phyloP scores from a whole-genome alignment of 1,140 invertebrate genomes.

The Plodia interpunctella region DNA sequence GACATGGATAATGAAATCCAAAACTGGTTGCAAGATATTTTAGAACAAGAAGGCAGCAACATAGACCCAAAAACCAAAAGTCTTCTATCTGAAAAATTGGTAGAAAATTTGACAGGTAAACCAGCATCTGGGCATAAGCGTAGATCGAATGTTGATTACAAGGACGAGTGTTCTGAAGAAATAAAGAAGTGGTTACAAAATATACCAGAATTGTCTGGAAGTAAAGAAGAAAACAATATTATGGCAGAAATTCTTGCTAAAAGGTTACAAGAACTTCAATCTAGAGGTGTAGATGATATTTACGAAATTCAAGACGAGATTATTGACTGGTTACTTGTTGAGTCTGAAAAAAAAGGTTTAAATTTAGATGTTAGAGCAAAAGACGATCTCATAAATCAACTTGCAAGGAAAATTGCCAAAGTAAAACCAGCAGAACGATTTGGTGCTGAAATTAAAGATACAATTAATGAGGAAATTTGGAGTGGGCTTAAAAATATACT shows the following conservation, averaged over 20 bases:
- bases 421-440: background rate
- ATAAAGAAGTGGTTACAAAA: slow-evolving; percentile 15
- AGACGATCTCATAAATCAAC: background rate
- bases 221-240: slow-evolving; percentile 1
- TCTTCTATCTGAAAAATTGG: slow-evolving; percentile 1
- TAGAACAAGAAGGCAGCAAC: background rate
- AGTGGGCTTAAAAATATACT: no score
- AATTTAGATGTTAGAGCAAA: background rate
- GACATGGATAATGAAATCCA: slow-evolving; percentile 24
- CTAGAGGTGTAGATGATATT: background rate
- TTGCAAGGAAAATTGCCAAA: background rate
- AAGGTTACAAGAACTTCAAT: background rate
- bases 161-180: background rate
- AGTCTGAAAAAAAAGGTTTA: slow-evolving; percentile 3
- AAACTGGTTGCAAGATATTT: slow-evolving; percentile 28
- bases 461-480: no score
- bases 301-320: slow-evolving; percentile 13
- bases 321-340: slow-evolving; percentile 7
- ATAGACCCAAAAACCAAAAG: background rate
- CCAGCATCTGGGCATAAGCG: background rate
- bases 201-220: slow-evolving; percentile 10
- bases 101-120: background rate
- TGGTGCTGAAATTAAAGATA: no score
- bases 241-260: slow-evolving; percentile 4
- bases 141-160: no score